Conservation (phyloP, 2,888 invertebrate genomes). For the Ophion slaviceki region DNA sequence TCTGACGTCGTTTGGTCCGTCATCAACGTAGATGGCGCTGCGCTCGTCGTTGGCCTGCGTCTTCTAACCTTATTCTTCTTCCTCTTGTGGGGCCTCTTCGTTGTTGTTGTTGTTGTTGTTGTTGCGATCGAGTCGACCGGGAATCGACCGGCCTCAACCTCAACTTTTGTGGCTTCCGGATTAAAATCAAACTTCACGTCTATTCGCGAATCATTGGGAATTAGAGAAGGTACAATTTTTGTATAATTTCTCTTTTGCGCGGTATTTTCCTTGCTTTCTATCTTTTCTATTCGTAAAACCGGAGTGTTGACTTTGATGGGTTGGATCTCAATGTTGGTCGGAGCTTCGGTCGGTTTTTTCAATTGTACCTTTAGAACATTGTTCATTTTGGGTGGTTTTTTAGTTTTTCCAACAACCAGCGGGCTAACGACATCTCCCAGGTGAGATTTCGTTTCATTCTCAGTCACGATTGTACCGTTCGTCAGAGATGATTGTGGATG, state of each 20-base stretch:
- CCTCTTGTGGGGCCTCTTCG: conserved; percentile 84
- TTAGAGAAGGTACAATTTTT: conserved; percentile 82
- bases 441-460: conserved; percentile 33
- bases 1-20: conserved; percentile 54
- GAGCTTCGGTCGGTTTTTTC: conserved; percentile 75
- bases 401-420: conserved; percentile 68
- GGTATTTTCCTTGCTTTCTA: conserved; percentile 70
- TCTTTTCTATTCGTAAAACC: conserved; percentile 75
- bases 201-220: conserved; percentile 83
- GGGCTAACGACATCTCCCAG: conserved; percentile 46
- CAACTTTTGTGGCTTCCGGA: conserved; percentile 80
- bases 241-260: conserved; percentile 83
- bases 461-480: conserved; percentile 20
- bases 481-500: conserved; percentile 28
- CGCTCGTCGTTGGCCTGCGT: conserved; percentile 84
- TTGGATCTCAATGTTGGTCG: conserved; percentile 76
- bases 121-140: conserved; percentile 79
- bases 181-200: conserved; percentile 78
- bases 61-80: conserved; percentile 86
- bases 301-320: conserved; percentile 76
- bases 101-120: conserved; percentile 75
- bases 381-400: conserved; percentile 73
- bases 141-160: conserved; percentile 74
- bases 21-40: conserved; percentile 71
- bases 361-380: conserved; percentile 77